Evolutionary conservation across 2,888 invertebrate genomes (phyloP), one percentile per base, ranked within the genome.

Genomic region (Bursaphelenchus okinawaensis): DNA sequence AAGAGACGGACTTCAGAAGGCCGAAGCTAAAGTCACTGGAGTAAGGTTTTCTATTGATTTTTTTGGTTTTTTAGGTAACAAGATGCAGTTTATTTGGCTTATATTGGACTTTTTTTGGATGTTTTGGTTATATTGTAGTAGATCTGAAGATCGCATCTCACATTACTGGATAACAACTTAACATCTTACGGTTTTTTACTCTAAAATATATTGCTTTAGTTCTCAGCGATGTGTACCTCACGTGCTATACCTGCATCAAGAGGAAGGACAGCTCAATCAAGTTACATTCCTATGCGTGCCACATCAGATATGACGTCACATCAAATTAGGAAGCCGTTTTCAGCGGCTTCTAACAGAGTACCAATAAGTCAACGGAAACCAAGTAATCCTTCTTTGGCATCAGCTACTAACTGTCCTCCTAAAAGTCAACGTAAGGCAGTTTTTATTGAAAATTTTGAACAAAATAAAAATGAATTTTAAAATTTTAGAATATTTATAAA

Each of bases 1-100:
- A 19, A 22, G 60, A 26, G 60, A 59, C 12, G 60, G 55, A 8
- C 19, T 59, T n/a, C 40, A 40, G 6, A 40, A 16, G 40, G 40
- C 40, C 40, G 40, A 40, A 4, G 40, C 40, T 1, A 40, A 40
- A 40, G n/a, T 40, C 12, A 16, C 40, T 1, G 40, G 40, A n/a
- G 40, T 40, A 40, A 4, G n/a, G n/a, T n/a, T n/a, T n/a, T n/a
- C n/a, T n/a, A n/a, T n/a, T n/a, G n/a, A n/a, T n/a, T n/a, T n/a
- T n/a, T n/a, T n/a, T n/a, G n/a, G n/a, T n/a, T n/a, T n/a, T n/a
- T n/a, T n/a, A n/a, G n/a, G n/a, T n/a, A n/a, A n/a, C n/a, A n/a
- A n/a, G n/a, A n/a, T n/a, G n/a, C n/a, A n/a, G n/a, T n/a, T n/a
- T n/a, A n/a, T n/a, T n/a, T n/a, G n/a, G n/a, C n/a, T n/a, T n/a